A percentile compares a stretch with the other conserved stretches of the same genome.
These are phyloP conservation scores for Drosophila kohkoa DNA, from an alignment of 1,140 invertebrate genomes.

Conservation along the genomic window DNA sequence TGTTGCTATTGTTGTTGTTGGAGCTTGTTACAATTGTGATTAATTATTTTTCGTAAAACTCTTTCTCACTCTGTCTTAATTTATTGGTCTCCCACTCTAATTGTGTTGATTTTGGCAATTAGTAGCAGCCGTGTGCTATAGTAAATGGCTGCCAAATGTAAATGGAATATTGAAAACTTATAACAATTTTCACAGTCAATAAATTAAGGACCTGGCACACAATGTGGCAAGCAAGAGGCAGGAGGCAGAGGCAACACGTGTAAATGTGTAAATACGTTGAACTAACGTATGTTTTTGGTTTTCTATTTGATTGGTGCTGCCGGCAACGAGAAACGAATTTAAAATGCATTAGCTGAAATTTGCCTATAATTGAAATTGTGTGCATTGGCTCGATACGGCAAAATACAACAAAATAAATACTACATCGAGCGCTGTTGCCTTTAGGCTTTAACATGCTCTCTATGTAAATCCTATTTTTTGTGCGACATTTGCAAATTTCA, in stretches of 20 bases:
- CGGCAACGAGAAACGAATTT: constrained; percentile 19
- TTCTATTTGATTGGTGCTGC: constrained; percentile 44
- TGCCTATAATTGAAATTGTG: constrained; percentile 33
- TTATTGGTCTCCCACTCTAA: constrained; percentile 15
- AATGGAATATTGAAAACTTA: constrained; percentile 61
- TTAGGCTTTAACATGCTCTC: neutral
- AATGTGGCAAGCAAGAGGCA: neutral
- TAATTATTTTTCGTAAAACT: constrained; percentile 55
- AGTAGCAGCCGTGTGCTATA: constrained; percentile 22
- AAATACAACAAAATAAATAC: constrained; percentile 13
- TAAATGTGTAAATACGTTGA: constrained; percentile 52
- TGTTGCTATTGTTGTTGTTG: constrained; percentile 25
- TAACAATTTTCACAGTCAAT: constrained; percentile 67
- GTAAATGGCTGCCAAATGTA: constrained; percentile 22
- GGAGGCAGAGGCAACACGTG: constrained; percentile 27
- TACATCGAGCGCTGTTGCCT: neutral
- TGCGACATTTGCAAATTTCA: constrained; percentile 2
- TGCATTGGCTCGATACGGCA: constrained; percentile 19
- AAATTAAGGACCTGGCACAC: constrained; percentile 46
- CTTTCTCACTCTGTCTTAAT: constrained; percentile 1
- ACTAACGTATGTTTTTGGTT: constrained; percentile 51
- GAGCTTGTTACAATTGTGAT: constrained; percentile 42
- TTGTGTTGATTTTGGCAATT: constrained; percentile 56
- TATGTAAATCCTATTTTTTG: neutral
- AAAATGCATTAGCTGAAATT: constrained; percentile 35